phyloP scores from a whole-genome alignment of 1,140 invertebrate genomes.

The Drosophila asahinai region DNA sequence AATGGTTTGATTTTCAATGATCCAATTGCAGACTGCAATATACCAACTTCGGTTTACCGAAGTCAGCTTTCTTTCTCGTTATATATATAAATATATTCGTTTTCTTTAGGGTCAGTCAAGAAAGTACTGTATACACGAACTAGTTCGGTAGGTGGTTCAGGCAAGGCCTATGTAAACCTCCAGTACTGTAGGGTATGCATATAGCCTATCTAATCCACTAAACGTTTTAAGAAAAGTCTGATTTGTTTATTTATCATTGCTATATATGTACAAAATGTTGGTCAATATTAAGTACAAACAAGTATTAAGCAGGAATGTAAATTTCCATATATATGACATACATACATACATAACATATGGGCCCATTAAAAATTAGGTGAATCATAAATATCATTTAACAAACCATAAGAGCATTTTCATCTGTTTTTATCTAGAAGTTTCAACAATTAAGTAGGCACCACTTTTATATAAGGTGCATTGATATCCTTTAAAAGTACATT shows the following conservation, averaged over 20 bases:
- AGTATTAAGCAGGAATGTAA: not conserved
- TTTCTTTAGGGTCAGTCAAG: too few relatives aligned
- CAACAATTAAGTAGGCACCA: not conserved
- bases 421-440: not conserved
- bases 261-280: not conserved
- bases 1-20: too few relatives aligned
- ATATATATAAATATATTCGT: too few relatives aligned
- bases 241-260: conserved; percentile 3
- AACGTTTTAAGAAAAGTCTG: not conserved
- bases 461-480: not conserved
- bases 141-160: too few relatives aligned
- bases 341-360: too few relatives aligned
- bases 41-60: too few relatives aligned
- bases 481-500: conserved; percentile 1
- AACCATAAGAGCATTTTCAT: not conserved
- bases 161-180: too few relatives aligned
- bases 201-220: not conserved
- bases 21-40: too few relatives aligned
- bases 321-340: not conserved
- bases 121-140: too few relatives aligned
- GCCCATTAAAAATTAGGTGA: too few relatives aligned
- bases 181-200: not conserved
- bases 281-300: conserved; percentile 4
- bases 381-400: not conserved
- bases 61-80: too few relatives aligned